Evolutionary conservation across 2,797 vertebrate genomes (phyloP).

Genomic region (Phyllotis vaccarum): DNA sequence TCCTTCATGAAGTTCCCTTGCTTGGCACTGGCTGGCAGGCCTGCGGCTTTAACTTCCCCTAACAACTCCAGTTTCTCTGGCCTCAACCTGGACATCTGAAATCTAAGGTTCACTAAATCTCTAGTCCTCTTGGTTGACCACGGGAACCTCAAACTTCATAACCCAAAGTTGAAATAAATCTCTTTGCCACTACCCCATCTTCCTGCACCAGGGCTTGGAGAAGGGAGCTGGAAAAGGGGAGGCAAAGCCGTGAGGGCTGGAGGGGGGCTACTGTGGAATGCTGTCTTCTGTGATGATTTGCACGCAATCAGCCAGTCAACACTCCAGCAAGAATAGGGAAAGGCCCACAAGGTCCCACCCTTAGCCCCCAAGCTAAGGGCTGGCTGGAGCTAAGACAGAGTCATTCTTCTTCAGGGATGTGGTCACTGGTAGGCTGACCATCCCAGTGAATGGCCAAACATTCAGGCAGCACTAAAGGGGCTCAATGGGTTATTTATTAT

Average conservation of each 20-base stretch:
- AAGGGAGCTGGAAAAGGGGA: accelerated
- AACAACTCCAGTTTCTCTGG: neutral
- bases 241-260: neutral
- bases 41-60: neutral
- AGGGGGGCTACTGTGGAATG: neutral
- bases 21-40: no score
- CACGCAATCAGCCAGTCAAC: no score
- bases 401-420: neutral
- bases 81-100: neutral
- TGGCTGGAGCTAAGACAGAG: no score
- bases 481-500: no score
- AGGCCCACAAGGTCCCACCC: neutral
- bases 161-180: neutral
- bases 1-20: neutral
- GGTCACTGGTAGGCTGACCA: neutral
- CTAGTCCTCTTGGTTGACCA: neutral
- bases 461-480: no score
- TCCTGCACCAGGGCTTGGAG: neutral
- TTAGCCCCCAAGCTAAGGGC: neutral
- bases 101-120: neutral
- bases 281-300: neutral
- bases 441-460: neutral
- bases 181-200: neutral
- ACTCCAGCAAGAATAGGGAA: neutral
- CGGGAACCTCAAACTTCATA: neutral